A percentile compares a stretch with the other conserved stretches of the same genome.
Conservation (phyloP, 2,797 vertebrate genomes). For the Forpus xanthops region DNA sequence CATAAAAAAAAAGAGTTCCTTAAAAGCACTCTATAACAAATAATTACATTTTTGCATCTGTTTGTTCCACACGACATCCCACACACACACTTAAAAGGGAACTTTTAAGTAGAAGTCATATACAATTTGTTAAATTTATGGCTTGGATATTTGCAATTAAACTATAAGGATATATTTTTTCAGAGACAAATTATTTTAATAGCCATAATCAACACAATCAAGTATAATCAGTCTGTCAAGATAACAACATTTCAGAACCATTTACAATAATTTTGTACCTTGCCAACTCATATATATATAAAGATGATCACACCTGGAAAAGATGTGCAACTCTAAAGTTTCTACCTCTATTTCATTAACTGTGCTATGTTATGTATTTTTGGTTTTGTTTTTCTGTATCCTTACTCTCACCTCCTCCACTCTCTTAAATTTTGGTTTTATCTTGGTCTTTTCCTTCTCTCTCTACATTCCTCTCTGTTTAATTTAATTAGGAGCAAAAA, state of each 20-base stretch:
- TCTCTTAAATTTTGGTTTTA: not conserved
- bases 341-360: not conserved
- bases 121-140: constrained; percentile 5
- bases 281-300: constrained; percentile 24
- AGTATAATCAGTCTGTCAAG: constrained; percentile 69
- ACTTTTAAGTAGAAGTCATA: constrained; percentile 5
- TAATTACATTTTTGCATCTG: not conserved
- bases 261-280: constrained; percentile 55
- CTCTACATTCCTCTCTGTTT: not conserved
- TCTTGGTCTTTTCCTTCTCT: not conserved
- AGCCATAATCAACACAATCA: constrained; percentile 72
- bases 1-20: not conserved
- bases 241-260: constrained; percentile 57
- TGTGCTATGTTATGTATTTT: not conserved
- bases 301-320: constrained; percentile 17
- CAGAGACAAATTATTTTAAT: constrained; percentile 71
- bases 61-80: not conserved
- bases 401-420: not conserved
- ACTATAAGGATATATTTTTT: constrained; percentile 31
- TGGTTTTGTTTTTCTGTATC: not conserved
- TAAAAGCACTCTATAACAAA: not conserved
- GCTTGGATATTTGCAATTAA: constrained; percentile 63
- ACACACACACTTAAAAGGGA: not conserved
- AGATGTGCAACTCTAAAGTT: not conserved
- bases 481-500: not conserved